Evolutionary conservation across 2,113 vertebrate species (phyloP).

Genomic region (Microcebus murinus): DNA sequence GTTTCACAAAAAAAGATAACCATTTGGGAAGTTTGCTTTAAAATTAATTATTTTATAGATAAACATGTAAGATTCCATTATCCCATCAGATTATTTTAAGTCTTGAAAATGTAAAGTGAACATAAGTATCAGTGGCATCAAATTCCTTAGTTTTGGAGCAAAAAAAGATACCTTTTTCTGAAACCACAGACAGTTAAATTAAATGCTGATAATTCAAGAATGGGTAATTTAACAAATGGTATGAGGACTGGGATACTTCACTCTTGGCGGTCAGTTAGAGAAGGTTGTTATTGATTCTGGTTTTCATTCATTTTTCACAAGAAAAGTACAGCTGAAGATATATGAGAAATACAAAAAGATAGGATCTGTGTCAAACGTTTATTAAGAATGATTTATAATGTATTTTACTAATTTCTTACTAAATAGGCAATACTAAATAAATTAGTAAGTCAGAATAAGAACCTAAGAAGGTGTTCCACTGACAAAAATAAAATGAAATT

Average conservation of each 20-base stretch:
- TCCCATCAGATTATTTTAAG: slow-evolving; percentile 6
- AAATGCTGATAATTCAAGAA: slow-evolving; percentile 60
- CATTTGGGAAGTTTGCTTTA: slow-evolving; percentile 42
- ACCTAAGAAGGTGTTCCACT: not conserved
- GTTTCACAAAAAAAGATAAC: not conserved
- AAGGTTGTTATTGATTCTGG: not conserved
- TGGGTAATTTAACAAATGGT: slow-evolving; percentile 39
- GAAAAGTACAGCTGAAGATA: not conserved
- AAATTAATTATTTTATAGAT: slow-evolving; percentile 1
- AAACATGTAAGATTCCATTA: not conserved
- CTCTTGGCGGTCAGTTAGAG: not conserved
- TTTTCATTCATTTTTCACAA: not conserved
- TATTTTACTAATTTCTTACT: not conserved
- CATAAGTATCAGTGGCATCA: not conserved
- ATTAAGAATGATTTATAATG: not conserved
- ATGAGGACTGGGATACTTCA: not conserved
- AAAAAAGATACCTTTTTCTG: not conserved
- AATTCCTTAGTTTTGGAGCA: not conserved
- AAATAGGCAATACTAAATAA: not conserved
- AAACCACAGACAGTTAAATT: not conserved
- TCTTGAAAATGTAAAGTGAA: not conserved
- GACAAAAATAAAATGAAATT: not conserved
- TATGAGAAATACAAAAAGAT: not conserved
- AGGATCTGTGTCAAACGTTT: not conserved
- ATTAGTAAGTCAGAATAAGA: not conserved